Percentiles rank a stretch among this genome's conserved stretches.
These are phyloP conservation scores for Phasia obesa DNA, from an alignment of 2,888 invertebrate species.

Conservation along the genomic window DNA sequence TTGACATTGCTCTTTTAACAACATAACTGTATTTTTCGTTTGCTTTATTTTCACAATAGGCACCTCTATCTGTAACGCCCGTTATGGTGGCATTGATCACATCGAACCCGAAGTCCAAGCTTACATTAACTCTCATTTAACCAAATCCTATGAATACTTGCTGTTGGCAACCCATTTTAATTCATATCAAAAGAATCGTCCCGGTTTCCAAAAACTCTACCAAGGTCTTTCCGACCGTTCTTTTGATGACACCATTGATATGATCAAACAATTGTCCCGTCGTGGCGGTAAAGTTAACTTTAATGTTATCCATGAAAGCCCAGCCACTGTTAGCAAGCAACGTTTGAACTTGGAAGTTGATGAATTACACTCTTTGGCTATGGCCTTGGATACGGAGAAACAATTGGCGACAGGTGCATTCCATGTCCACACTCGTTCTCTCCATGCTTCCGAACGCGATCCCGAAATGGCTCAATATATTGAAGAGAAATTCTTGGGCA, in stretches of 20 bases:
- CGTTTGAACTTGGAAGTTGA: slow-evolving; percentile 78
- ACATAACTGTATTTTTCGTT: slow-evolving; percentile 16
- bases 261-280: slow-evolving; percentile 90
- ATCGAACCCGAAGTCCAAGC: slow-evolving; percentile 77
- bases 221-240: slow-evolving; percentile 88
- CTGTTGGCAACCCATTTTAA: slow-evolving; percentile 89
- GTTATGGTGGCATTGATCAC: slow-evolving; percentile 77
- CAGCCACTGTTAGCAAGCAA: slow-evolving; percentile 71
- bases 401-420: slow-evolving; percentile 87
- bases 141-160: slow-evolving; percentile 89
- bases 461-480: slow-evolving; percentile 89
- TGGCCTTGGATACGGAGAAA: slow-evolving; percentile 90
- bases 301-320: slow-evolving; percentile 77
- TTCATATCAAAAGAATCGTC: slow-evolving; percentile 89
- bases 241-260: slow-evolving; percentile 88
- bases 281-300: slow-evolving; percentile 87
- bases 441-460: slow-evolving; percentile 85
- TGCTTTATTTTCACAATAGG: slow-evolving; percentile 53
- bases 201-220: slow-evolving; percentile 90
- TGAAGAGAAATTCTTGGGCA: slow-evolving; percentile 89
- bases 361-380: slow-evolving; percentile 88
- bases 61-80: slow-evolving; percentile 75
- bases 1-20: too few species aligned
- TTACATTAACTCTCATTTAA: slow-evolving; percentile 85
- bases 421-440: slow-evolving; percentile 86